Percentiles rank a stretch among this genome's conserved stretches.
These are phyloP conservation scores for Synaphobranchus kaupii DNA, from an alignment of 2,797 vertebrate genomes.

Conservation along the genomic window DNA sequence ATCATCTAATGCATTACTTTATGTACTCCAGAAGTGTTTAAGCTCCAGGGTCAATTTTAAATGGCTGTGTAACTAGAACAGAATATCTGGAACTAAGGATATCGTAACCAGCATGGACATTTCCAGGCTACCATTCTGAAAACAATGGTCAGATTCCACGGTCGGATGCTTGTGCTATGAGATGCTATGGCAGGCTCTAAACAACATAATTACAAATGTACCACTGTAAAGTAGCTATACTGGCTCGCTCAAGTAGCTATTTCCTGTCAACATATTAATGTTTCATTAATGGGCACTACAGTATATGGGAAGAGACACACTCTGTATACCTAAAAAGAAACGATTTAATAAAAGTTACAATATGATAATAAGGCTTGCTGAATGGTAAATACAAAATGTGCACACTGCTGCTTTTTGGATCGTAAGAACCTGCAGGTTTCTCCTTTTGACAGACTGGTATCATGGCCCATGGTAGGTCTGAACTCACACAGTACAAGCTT, in stretches of 20 bases:
- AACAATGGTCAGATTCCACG: not conserved
- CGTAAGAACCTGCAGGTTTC: not conserved
- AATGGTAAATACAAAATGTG: not conserved
- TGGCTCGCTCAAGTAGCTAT: not conserved
- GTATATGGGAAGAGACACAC: not conserved
- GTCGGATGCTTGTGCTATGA: not conserved
- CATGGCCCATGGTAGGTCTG: not conserved
- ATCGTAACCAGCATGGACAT: not conserved
- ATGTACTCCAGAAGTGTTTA: not conserved
- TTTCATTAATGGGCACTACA: not conserved
- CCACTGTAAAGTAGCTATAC: not conserved
- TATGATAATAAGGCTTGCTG: not conserved
- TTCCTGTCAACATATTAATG: not conserved
- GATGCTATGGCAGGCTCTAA: not conserved
- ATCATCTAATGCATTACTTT: not conserved
- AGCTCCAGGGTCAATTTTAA: not conserved
- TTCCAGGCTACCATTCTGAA: not conserved
- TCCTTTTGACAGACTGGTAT: constrained; percentile 15
- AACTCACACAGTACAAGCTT: not conserved
- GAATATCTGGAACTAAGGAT: not conserved
- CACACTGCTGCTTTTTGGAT: not conserved
- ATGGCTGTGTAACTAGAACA: not conserved
- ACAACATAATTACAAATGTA: not conserved
- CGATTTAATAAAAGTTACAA: not conserved
- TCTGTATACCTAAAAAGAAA: not conserved